Evolutionary conservation across 2,113 vertebrate species (phyloP).

Genomic region (Sinocyclocheilus rhinocerous): DNA sequence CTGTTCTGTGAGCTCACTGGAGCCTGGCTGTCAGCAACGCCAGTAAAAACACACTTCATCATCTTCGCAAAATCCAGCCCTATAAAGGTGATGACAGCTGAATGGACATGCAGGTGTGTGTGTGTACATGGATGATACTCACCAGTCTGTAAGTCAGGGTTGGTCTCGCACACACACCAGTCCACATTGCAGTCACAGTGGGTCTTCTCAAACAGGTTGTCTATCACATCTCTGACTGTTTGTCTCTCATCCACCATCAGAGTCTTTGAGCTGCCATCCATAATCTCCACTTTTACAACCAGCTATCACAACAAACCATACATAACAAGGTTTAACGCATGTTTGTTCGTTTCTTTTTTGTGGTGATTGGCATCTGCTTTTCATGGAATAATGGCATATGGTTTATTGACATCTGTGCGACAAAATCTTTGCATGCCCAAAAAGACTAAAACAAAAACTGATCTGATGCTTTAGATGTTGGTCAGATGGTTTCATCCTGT

Average conservation of each 20-base stretch:
- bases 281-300: slow-evolving; percentile 91
- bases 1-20: slow-evolving; percentile 16
- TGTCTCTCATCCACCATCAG: slow-evolving; percentile 97
- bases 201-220: slow-evolving; percentile 95
- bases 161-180: slow-evolving; percentile 93
- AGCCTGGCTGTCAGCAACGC: slow-evolving; percentile 51
- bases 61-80: slow-evolving; percentile 29
- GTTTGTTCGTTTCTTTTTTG: neutral
- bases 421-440: neutral
- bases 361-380: neutral
- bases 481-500: neutral
- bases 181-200: slow-evolving; percentile 89
- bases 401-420: neutral
- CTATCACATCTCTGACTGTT: slow-evolving; percentile 85
- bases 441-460: neutral
- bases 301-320: slow-evolving; percentile 73
- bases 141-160: slow-evolving; percentile 92
- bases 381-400: neutral
- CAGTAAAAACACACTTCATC: slow-evolving; percentile 68
- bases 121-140: slow-evolving; percentile 61
- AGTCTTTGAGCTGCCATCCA: slow-evolving; percentile 90
- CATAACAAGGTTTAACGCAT: neutral
- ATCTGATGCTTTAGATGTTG: neutral
- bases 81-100: neutral
- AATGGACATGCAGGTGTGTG: slow-evolving; percentile 22